Evolutionary conservation across 2,113 vertebrate species (phyloP).

Genomic region (Odontesthes bonariensis): DNA sequence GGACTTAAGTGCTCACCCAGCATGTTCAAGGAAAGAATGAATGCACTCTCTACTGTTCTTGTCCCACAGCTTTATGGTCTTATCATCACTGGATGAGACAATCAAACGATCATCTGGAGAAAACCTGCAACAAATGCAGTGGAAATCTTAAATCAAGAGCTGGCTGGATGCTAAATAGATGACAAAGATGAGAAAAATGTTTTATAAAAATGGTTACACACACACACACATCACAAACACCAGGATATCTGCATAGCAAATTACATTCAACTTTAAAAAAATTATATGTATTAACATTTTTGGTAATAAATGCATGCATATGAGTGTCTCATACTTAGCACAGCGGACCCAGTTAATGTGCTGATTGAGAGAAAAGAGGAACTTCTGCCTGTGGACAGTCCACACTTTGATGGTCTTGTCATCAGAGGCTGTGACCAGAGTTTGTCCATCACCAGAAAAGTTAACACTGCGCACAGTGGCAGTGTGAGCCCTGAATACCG

Average conservation of each 20-base stretch:
- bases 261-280: not conserved
- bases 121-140: constrained; percentile 82
- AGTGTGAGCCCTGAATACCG: constrained; percentile 91
- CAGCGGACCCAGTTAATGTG: constrained; percentile 99
- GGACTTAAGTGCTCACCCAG: constrained; percentile 85
- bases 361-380: constrained; percentile 93
- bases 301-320: not conserved
- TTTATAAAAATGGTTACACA: too few relatives aligned
- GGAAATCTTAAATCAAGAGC: not conserved
- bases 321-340: constrained; percentile 86
- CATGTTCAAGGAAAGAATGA: constrained; percentile 94
- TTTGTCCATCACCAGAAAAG: constrained; percentile 93
- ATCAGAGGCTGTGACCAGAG: constrained; percentile 92
- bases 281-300: too few relatives aligned
- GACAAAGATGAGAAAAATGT: not conserved
- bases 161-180: not conserved
- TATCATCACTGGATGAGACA: constrained; percentile 94
- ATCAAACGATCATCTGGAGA: constrained; percentile 95
- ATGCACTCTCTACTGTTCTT: constrained; percentile 94
- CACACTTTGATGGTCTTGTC: constrained; percentile 98
- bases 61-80: constrained; percentile 96
- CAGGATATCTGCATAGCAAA: not conserved
- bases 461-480: constrained; percentile 91
- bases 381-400: constrained; percentile 94
- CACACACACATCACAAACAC: not conserved